phyloP scores from a whole-genome alignment of 2,888 invertebrate genomes.

The Diadegma fenestrale region DNA sequence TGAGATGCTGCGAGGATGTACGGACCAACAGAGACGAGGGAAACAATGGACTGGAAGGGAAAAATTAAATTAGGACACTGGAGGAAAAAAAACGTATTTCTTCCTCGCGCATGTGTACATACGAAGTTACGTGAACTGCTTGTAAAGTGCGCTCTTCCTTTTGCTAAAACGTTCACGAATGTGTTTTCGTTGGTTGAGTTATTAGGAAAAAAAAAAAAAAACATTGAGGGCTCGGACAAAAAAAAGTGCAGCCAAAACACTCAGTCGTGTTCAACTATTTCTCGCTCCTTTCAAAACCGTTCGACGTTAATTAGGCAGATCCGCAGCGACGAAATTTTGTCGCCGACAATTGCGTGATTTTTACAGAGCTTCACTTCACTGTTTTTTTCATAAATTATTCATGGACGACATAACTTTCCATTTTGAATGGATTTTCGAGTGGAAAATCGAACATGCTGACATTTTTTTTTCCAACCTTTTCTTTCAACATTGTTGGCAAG shows the following conservation, averaged over 20 bases:
- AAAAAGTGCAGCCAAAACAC: not conserved
- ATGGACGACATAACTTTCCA: too few relatives aligned
- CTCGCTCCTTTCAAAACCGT: too few relatives aligned
- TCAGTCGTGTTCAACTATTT: too few relatives aligned
- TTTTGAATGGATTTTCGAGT: too few relatives aligned
- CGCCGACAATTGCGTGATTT: not conserved
- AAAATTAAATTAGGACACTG: slow-evolving; percentile 39
- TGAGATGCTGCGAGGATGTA: slow-evolving; percentile 30
- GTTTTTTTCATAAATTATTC: too few relatives aligned
- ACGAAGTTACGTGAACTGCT: slow-evolving; percentile 26
- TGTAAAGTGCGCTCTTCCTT: not conserved
- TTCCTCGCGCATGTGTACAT: not conserved
- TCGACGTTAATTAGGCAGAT: not conserved
- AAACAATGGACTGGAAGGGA: slow-evolving; percentile 13
- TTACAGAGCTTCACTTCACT: not conserved
- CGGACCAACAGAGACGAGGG: not conserved
- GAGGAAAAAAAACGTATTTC: slow-evolving; percentile 12
- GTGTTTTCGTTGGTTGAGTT: not conserved
- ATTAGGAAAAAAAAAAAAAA: not conserved
- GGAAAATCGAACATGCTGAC: too few relatives aligned
- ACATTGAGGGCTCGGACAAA: not conserved
- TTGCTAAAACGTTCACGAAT: not conserved
- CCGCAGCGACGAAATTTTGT: not conserved
- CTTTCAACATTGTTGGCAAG: too few relatives aligned
- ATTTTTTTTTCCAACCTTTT: too few relatives aligned